Percentiles rank a stretch among this genome's conserved stretches.
Conservation (phyloP, 2,888 invertebrate genomes). For the Panopea generosa region DNA sequence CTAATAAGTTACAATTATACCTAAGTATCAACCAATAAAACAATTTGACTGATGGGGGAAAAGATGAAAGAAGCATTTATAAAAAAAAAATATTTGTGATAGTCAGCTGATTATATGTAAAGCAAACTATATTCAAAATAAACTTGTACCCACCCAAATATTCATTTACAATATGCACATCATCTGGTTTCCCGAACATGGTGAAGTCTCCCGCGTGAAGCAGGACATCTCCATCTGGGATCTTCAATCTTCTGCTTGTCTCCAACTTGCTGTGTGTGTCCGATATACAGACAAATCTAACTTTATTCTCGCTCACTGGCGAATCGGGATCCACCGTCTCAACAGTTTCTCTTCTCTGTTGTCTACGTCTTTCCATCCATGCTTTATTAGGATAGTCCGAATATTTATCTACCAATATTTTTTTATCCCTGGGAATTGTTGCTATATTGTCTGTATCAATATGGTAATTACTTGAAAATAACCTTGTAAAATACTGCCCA, state of each 20-base stretch:
- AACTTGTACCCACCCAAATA: too few species aligned
- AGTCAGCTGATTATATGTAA: too few species aligned
- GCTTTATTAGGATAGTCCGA: slow-evolving; percentile 57
- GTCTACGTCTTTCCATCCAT: slow-evolving; percentile 55
- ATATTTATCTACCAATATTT: slow-evolving; percentile 30
- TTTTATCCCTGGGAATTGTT: too few species aligned
- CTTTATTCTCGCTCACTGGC: slow-evolving; percentile 71
- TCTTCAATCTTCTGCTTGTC: slow-evolving; percentile 88
- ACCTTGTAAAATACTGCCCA: too few species aligned
- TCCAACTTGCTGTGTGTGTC: slow-evolving; percentile 92
- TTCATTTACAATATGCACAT: slow-evolving; percentile 91
- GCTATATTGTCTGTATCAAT: too few species aligned
- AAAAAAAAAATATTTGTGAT: too few species aligned
- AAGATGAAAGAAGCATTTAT: slow-evolving; percentile 83
- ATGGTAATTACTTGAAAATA: too few species aligned
- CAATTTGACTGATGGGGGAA: too few species aligned
- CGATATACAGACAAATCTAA: slow-evolving; percentile 93
- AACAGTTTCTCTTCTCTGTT: slow-evolving; percentile 25
- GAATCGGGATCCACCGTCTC: slow-evolving; percentile 59
- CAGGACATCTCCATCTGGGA: slow-evolving; percentile 93
- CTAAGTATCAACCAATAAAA: too few species aligned
- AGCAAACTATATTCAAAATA: too few species aligned
- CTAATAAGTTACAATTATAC: too few species aligned
- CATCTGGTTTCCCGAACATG: slow-evolving; percentile 90
- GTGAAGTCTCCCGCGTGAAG: slow-evolving; percentile 95